Evolutionary conservation across 2,888 invertebrate species (phyloP).

Genomic region (Hydroisotoma schaefferi): DNA sequence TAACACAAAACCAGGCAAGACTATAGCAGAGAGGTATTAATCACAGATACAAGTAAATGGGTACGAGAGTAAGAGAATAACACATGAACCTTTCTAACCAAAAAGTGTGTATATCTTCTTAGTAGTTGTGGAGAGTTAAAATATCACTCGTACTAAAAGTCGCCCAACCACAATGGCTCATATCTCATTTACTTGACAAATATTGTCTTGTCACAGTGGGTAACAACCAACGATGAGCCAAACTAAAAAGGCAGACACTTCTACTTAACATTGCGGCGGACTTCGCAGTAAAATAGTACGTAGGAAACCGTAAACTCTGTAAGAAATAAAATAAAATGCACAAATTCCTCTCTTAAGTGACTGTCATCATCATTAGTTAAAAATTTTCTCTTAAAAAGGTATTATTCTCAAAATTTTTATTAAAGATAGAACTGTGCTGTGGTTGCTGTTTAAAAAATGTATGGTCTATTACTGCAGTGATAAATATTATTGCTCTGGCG

Average conservation of each 20-base stretch:
- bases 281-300: too few relatives aligned
- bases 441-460: not conserved
- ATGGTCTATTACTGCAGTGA: too few relatives aligned
- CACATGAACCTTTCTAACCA: not conserved
- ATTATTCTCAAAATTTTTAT: not conserved
- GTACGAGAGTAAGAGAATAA: not conserved
- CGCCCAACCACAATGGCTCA: conserved; percentile 7
- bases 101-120: not conserved
- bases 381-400: not conserved
- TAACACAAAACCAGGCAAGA: too few relatives aligned
- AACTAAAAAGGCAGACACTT: too few relatives aligned
- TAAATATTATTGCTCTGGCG: too few relatives aligned
- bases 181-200: conserved; percentile 6
- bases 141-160: conserved; percentile 3
- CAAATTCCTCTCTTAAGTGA: not conserved
- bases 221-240: not conserved
- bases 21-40: too few relatives aligned
- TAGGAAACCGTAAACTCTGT: not conserved
- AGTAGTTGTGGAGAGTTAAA: not conserved
- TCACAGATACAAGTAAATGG: too few relatives aligned
- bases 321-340: not conserved
- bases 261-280: too few relatives aligned
- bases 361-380: conserved; percentile 5
- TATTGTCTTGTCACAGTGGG: conserved; percentile 6
- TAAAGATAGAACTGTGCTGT: not conserved